Base-by-base conservation (phyloP, 1,140 invertebrate genomes). In the Cherax quadricarinatus region DNA sequence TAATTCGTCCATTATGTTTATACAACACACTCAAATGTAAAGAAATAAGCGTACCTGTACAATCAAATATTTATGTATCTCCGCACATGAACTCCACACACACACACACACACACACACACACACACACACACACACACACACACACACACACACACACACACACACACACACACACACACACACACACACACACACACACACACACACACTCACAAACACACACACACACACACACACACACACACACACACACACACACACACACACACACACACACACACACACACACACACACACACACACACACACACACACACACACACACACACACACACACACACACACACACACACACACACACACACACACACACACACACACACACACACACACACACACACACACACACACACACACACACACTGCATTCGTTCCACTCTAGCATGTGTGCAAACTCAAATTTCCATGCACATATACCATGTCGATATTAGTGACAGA, bases 181-280 rank as follows among this genome's bases (percentile, higher is more conserved):
- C 79, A 41, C 30, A 80, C 30, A 80, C 79, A 80, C 79, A 80
- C 79, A 80, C 79, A 80, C 79, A 80, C 79, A 80, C 79, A 80
- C 79, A 80, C 79, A 80, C 79, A 18, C 79, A 80, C 79, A 80
- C n/a, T n/a, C n/a, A n/a, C n/a, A n/a, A n/a, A n/a, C n/a, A n/a
- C n/a, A n/a, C n/a, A n/a, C n/a, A n/a, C 79, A 80, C 79, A 80
- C 79, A 80, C 79, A 80, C 79, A 80, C 79, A 80, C 79, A 80
- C 79, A 80, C 79, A 80, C 79, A 80, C 79, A 80, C 79, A 80
- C 79, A 80, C 79, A 80, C 79, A 80, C 79, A 41, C 79, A 41
- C 30, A 80, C 30, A 80, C 79, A 80, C 79, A 80, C 79, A 80
- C 79, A 80, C 79, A 18, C 30, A 80, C 30, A 80, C 79, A 80